A percentile compares a stretch with the other conserved stretches of the same genome.
Evolutionary conservation across 2,888 invertebrate species (phyloP).

Genomic region (Abscondita cerata): DNA sequence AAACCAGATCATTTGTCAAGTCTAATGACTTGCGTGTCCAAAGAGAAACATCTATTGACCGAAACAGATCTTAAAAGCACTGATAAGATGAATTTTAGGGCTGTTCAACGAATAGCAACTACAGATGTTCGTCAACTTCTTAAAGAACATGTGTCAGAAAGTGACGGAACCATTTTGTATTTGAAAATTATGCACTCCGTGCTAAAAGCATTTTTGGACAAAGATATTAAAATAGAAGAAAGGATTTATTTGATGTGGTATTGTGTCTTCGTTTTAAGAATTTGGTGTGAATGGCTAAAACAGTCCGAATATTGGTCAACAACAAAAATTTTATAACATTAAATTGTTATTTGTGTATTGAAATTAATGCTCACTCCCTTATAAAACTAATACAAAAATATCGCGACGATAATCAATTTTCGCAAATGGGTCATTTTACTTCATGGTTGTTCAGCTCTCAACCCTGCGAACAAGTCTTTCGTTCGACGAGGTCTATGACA

Average conservation of each 20-base stretch:
- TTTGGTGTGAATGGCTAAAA: conserved; percentile 39
- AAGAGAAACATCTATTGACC: conserved; percentile 41
- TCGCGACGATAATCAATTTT: background rate
- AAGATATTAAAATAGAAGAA: background rate
- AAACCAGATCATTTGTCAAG: conserved; percentile 38
- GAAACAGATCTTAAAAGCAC: conserved; percentile 25
- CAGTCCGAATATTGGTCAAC: conserved; percentile 30
- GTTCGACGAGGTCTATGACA: background rate
- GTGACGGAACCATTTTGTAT: conserved; percentile 38
- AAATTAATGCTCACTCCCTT: conserved; percentile 37
- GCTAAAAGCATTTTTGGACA: conserved; percentile 3
- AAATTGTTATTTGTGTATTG: conserved; percentile 35
- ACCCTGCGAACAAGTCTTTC: conserved; percentile 10
- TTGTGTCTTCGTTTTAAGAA: conserved; percentile 35
- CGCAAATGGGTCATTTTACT: background rate
- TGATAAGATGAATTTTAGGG: conserved; percentile 44
- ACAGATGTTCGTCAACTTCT: conserved; percentile 34
- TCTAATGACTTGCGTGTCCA: conserved; percentile 35
- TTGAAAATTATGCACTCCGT: conserved; percentile 30
- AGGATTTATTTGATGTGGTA: conserved; percentile 38
- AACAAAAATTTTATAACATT: conserved; percentile 40
- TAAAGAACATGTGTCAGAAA: conserved; percentile 35
- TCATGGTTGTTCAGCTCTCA: conserved; percentile 16
- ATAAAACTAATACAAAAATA: conserved; percentile 21
- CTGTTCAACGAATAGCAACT: conserved; percentile 40